phyloP scores from a whole-genome alignment of 2,113 vertebrate species.

The Ibidorhyncha struthersii region DNA sequence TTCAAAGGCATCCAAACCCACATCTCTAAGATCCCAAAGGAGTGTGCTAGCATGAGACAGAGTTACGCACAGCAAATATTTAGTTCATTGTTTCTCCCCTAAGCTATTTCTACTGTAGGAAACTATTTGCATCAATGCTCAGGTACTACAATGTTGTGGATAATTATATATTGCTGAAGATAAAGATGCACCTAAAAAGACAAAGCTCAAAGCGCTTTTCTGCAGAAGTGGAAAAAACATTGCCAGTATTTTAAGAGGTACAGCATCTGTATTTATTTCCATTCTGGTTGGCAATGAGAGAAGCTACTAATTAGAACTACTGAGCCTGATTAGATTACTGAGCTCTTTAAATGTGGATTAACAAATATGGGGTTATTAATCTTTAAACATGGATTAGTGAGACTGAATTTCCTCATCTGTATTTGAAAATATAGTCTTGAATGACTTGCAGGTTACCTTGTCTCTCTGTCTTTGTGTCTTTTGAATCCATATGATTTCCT shows the following conservation, averaged over 20 bases:
- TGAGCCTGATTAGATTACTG: neutral
- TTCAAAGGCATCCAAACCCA: neutral
- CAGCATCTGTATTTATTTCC: neutral
- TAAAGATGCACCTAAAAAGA: neutral
- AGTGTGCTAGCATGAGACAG: neutral
- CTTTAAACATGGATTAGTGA: neutral
- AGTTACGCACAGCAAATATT: neutral
- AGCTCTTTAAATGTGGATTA: neutral
- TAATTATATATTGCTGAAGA: neutral
- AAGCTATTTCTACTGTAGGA: neutral
- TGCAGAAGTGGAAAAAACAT: neutral
- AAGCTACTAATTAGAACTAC: neutral
- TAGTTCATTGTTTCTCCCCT: neutral
- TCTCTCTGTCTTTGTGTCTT: neutral
- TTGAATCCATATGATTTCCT: neutral
- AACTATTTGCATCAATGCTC: neutral
- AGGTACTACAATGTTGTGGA: neutral
- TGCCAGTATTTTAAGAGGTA: neutral
- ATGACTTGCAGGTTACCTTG: neutral
- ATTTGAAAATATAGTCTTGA: neutral
- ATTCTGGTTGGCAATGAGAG: neutral
- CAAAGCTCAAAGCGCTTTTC: neutral
- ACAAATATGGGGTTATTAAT: neutral
- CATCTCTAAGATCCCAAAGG: neutral
- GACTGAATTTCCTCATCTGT: neutral